Base-by-base conservation (phyloP, 2,888 invertebrate species). In the Mayetiola destructor region DNA sequence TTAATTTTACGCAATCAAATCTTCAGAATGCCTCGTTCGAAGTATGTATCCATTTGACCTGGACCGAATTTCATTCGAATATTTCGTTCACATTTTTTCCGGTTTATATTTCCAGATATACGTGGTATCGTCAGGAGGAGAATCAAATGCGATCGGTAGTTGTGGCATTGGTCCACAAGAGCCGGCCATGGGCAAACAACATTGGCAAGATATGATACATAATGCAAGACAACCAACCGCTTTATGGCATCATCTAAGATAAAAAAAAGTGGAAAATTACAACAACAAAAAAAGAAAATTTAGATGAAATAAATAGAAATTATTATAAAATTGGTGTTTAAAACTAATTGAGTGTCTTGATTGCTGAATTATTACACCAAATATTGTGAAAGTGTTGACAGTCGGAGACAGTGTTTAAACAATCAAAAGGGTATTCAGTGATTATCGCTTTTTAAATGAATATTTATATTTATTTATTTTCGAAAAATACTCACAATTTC, bases 141-240 rank as follows among this genome's bases (percentile, higher is more conserved):
- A 73, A 58, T 67, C 69, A 30, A 66, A 70, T 60, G 69, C 72
- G 62, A 69, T 72, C 56, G 70, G 71, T 58, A 72, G 69, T 59
- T 72, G 71, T 59, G 72, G 73, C 52, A 66, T 73, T 59, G 73
- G 73, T 10, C 70, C 71, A 39, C 69, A 69, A 61, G 73, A 73
- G 58, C 69, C 62, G 76, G 64, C 73, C 30, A 68, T 69, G 12
- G 72, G 72, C 64, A 81, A 84, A 57, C 84, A 86, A 63, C 92
- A 92, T 73, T 92, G 92, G 92, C 80, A 83, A 61, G 88, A 89
- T 66, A 89, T 92, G 86, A 81, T 84, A 56, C 84, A 86, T 66
- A 86, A 87, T 71, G 88, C 88, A 52, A 80, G 91, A 63, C 89
- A 90, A 69, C 84, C 89, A 20, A 84, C 88, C 63, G 88, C 90